phyloP scores from a whole-genome alignment of 1,140 invertebrate species.

The Drosophila kikkawai region DNA sequence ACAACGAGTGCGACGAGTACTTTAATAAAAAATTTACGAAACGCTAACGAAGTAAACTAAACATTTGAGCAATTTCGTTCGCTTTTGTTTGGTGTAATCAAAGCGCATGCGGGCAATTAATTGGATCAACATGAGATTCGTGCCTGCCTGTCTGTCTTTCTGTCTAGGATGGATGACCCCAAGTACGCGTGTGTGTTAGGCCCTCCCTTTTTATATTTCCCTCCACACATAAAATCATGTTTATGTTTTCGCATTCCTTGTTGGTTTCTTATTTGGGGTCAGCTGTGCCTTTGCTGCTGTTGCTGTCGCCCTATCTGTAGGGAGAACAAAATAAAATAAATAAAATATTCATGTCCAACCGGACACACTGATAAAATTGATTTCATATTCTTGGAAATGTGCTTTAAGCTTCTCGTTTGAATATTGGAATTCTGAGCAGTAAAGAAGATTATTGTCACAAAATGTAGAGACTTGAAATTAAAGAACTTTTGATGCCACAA shows the following conservation, averaged over 20 bases:
- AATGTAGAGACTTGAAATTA: background rate
- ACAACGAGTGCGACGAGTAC: slow-evolving; percentile 36
- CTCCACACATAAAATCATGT: slow-evolving; percentile 28
- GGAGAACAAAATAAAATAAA: slow-evolving; percentile 8
- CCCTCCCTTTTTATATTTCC: background rate
- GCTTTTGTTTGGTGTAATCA: slow-evolving; percentile 62
- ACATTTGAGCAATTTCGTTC: slow-evolving; percentile 56
- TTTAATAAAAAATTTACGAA: slow-evolving; percentile 51
- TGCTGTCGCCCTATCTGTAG: slow-evolving; percentile 27
- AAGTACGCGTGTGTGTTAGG: background rate
- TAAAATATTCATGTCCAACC: slow-evolving; percentile 4
- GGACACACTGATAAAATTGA: slow-evolving; percentile 10
- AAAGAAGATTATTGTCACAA: background rate
- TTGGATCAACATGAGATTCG: slow-evolving; percentile 67
- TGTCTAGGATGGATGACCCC: slow-evolving; percentile 25
- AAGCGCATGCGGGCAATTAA: slow-evolving; percentile 83
- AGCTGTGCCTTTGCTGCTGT: slow-evolving; percentile 25
- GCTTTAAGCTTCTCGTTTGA: background rate
- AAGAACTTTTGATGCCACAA: background rate
- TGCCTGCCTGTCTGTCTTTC: slow-evolving; percentile 34
- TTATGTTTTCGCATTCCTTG: slow-evolving; percentile 59
- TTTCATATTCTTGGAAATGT: background rate
- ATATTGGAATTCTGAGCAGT: background rate
- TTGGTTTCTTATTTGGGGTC: slow-evolving; percentile 48
- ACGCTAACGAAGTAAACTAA: slow-evolving; percentile 57